These are phyloP conservation scores for Acanthacorydalis orientalis DNA, from an alignment of 2,888 invertebrate genomes.

Conservation along the genomic window DNA sequence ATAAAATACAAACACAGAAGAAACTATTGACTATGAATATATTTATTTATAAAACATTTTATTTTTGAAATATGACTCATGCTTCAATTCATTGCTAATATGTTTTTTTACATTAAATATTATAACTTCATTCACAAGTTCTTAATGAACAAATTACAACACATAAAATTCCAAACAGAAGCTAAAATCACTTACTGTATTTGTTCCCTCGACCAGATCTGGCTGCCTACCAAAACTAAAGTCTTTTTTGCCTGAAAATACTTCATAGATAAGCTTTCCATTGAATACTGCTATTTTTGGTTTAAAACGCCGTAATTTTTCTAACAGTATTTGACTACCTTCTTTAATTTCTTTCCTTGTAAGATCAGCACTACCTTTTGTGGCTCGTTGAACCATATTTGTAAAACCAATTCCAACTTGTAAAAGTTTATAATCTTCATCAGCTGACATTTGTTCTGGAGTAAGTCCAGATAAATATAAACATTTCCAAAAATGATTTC, in stretches of 20 bases:
- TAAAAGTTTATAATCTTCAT: conserved; percentile 85
- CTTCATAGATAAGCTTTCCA: conserved; percentile 97
- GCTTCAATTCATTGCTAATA: no score
- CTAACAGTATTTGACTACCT: conserved; percentile 73
- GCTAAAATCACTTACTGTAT: conserved; percentile 55
- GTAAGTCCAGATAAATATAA: conserved; percentile 87
- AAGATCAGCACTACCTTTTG: conserved; percentile 90
- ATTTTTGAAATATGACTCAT: no score
- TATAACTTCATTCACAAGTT: no score
- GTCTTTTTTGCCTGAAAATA: conserved; percentile 93
- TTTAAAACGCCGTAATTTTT: conserved; percentile 79
- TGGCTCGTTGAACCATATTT: conserved; percentile 91
- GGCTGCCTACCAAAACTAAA: conserved; percentile 94
- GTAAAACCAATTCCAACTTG: conserved; percentile 96
- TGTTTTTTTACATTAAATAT: no score
- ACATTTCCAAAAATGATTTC: conserved; percentile 99
- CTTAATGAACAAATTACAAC: not conserved
- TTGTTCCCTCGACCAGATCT: conserved; percentile 81
- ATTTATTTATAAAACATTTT: no score
- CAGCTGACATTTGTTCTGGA: conserved; percentile 87
- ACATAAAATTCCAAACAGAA: not conserved
- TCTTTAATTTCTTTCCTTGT: conserved; percentile 88
- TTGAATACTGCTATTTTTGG: conserved; percentile 97
- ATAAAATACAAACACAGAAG: not conserved
- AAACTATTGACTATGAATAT: no score